Conservation (phyloP, 1,140 invertebrate genomes). For the Myzus persicae region DNA sequence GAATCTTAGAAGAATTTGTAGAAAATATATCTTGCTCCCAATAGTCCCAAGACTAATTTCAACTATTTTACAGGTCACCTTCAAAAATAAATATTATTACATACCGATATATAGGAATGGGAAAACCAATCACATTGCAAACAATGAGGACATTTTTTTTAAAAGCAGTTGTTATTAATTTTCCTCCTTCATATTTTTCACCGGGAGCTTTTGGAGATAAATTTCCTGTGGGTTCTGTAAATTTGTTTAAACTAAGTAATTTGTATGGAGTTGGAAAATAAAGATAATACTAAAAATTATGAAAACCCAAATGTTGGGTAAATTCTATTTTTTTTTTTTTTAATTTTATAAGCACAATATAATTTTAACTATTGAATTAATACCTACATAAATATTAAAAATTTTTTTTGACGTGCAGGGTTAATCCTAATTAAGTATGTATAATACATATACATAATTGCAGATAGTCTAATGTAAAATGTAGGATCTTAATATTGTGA, state of each 20-base stretch:
- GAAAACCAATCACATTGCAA: conserved; percentile 63
- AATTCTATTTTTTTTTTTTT: neutral
- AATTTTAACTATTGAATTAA: neutral
- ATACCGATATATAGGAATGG: conserved; percentile 63
- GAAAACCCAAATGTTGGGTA: neutral
- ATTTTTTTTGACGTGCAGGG: neutral
- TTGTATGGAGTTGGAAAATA: neutral
- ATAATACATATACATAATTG: neutral
- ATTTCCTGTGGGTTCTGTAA: conserved; percentile 68
- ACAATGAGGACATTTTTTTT: conserved; percentile 60
- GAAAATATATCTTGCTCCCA: neutral
- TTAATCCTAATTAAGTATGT: neutral
- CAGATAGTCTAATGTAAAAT: neutral
- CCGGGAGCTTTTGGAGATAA: conserved; percentile 67
- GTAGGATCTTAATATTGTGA: neutral
- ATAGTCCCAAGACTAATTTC: neutral
- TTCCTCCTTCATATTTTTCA: conserved; percentile 61
- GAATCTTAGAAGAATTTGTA: neutral
- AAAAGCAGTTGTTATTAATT: conserved; percentile 59
- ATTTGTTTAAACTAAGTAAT: neutral
- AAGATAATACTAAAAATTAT: neutral
- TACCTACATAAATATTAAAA: neutral
- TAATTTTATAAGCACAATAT: neutral
- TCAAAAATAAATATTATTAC: conserved; percentile 14
- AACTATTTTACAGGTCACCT: neutral